Base-by-base conservation (phyloP, 2,797 vertebrate genomes). In the Cichlasoma orientale region DNA sequence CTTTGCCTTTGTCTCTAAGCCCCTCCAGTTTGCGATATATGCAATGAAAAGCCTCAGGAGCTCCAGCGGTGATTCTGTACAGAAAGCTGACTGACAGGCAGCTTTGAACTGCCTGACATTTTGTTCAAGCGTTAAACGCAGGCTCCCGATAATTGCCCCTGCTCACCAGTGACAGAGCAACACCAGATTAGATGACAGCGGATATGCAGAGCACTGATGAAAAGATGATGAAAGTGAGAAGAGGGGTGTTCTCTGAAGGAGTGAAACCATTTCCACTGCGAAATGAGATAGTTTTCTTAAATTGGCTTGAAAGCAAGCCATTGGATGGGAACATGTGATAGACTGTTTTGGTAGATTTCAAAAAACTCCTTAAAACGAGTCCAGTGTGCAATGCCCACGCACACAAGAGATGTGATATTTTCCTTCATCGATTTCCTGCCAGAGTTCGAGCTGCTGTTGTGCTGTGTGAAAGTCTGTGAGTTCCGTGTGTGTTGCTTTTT, bases 41-140 rank as follows among this genome's bases (percentile, higher is more conserved):
- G 78, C 83, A 61, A 36, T 83, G 74, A 87, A 90, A 86, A 88
- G 88, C 83, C 82, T 74, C 44, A 1, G 75, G 79, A 86, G 87
- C 84, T 84, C 73, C 72, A 36, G 75, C 52, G 59, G 82, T 79
- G 84, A 85, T 86, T 91, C 84, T 77, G 74, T 79, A 81, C 80
- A 80, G 80, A 84, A 72, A 75, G 78, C 85, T 92, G 89, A 94
- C 77, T 91, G 92, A 90, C 93, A 91, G 90, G 80, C 80, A 78
- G 91, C 92, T 94, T 92, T 93, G 88, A 92, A 91, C 85, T 25
- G 74, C 74, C 85, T 92, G 92, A 92, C 92, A 92, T 93, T 92
- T 90, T 90, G 83, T 88, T 89, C 77, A 82, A 89, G 87, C 82
- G 78, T 89, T 91, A 90, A 93, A 89, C 75, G 59, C 85, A 29